These are phyloP conservation scores for Cryptus armator DNA, from an alignment of 2,888 invertebrate genomes.

Conservation along the genomic window DNA sequence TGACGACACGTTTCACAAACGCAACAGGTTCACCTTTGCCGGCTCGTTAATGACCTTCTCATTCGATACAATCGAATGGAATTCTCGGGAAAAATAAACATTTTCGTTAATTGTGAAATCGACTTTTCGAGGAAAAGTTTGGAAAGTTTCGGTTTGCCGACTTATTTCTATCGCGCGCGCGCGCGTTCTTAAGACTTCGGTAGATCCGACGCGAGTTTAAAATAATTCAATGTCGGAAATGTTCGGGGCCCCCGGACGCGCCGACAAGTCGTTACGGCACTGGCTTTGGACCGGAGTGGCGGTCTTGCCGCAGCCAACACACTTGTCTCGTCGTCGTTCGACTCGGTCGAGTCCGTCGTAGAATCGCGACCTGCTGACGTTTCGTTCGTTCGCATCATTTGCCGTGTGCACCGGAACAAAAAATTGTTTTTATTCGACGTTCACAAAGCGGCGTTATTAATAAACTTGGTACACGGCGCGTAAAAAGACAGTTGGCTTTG, in stretches of 20 bases:
- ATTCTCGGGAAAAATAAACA: background rate
- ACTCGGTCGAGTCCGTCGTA: conserved; percentile 79
- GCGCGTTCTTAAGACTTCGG: background rate
- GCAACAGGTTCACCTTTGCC: conserved; percentile 33
- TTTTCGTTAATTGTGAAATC: conserved; percentile 3
- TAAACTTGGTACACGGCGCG: background rate
- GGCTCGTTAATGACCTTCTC: conserved; percentile 29
- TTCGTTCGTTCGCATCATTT: conserved; percentile 65
- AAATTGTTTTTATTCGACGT: background rate
- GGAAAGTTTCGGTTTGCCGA: background rate
- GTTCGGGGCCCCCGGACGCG: background rate
- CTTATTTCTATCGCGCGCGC: background rate
- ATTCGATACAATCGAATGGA: background rate
- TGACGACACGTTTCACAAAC: conserved; percentile 40
- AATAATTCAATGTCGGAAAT: background rate
- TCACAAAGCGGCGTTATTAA: background rate
- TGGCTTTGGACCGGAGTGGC: conserved; percentile 78
- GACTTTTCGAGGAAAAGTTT: background rate
- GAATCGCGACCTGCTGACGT: conserved; percentile 83
- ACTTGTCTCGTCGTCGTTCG: conserved; percentile 80
- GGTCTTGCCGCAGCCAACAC: conserved; percentile 75
- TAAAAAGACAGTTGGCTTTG: background rate
- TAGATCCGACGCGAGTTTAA: too few species aligned
- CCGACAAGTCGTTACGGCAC: conserved; percentile 74
- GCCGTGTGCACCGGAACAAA: background rate